Conservation (phyloP, 2,888 invertebrate genomes). For the Drosophila koepferae region DNA sequence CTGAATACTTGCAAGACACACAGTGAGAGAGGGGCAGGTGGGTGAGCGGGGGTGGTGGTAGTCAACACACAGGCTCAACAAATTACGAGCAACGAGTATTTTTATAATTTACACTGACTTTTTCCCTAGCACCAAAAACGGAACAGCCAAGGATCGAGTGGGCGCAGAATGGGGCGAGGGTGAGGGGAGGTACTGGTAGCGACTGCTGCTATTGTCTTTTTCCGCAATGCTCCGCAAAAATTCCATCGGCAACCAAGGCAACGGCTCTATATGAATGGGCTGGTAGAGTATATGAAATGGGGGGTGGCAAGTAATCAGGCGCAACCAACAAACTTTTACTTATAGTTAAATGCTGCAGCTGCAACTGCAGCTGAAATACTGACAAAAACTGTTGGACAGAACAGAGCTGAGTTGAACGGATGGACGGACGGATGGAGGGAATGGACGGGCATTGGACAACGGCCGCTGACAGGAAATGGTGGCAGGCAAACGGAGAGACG, state of each 20-base stretch:
- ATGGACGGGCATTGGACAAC: constrained; percentile 21
- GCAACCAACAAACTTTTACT: constrained; percentile 68
- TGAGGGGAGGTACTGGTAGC: background rate
- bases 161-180: too few species aligned
- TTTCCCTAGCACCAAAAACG: constrained; percentile 47
- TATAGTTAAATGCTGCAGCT: constrained; percentile 65
- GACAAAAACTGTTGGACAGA: constrained; percentile 41
- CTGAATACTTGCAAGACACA: constrained; percentile 49
- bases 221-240: constrained; percentile 49
- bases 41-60: too few species aligned
- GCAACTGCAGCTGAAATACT: constrained; percentile 56
- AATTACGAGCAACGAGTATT: constrained; percentile 67
- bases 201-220: constrained; percentile 57
- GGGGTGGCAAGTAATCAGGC: constrained; percentile 66
- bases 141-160: constrained; percentile 23
- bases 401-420: background rate
- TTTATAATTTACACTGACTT: constrained; percentile 73
- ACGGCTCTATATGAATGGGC: constrained; percentile 19
- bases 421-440: constrained; percentile 18
- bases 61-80: constrained; percentile 49
- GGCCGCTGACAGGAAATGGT: constrained; percentile 61
- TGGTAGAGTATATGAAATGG: constrained; percentile 8
- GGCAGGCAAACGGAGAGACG: constrained; percentile 25
- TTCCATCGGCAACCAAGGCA: constrained; percentile 56
- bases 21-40: background rate